Evolutionary conservation across 92 coral and sea anemone species (phyloP).

Genomic region (Epizoanthus illoricatus): DNA sequence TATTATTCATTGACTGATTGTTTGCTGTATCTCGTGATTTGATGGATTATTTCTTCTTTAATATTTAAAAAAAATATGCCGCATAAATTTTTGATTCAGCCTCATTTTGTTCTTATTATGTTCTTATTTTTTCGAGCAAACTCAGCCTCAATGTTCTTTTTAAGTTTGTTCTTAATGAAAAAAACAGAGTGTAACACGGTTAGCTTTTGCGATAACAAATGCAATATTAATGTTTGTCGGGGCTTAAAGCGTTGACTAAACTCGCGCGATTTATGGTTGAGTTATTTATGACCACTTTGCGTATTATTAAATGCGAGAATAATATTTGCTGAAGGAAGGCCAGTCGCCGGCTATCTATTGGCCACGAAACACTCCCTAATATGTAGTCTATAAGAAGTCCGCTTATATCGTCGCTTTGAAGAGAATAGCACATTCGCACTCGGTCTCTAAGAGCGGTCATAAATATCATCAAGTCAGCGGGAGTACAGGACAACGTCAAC

Average conservation of each 20-base stretch:
- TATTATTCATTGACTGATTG: no score
- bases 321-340: conserved; percentile 17
- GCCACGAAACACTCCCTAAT: neutral
- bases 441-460: neutral
- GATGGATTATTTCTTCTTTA: no score
- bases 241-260: neutral
- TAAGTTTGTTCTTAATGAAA: no score
- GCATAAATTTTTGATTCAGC: no score
- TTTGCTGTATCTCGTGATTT: no score
- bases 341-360: neutral
- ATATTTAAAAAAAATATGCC: no score
- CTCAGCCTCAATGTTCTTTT: no score
- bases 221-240: neutral
- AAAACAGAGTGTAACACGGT: no score
- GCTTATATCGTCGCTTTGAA: neutral
- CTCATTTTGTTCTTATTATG: no score
- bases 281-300: conserved; percentile 7
- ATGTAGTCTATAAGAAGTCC: neutral
- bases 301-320: conserved; percentile 21
- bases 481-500: neutral
- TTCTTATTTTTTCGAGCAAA: no score
- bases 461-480: neutral
- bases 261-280: neutral
- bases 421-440: neutral
- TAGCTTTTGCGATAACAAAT: no score